Evolutionary conservation across 2,888 invertebrate genomes (phyloP), one percentile per base, ranked within the genome.

Genomic region (Odiellus spinosus): DNA sequence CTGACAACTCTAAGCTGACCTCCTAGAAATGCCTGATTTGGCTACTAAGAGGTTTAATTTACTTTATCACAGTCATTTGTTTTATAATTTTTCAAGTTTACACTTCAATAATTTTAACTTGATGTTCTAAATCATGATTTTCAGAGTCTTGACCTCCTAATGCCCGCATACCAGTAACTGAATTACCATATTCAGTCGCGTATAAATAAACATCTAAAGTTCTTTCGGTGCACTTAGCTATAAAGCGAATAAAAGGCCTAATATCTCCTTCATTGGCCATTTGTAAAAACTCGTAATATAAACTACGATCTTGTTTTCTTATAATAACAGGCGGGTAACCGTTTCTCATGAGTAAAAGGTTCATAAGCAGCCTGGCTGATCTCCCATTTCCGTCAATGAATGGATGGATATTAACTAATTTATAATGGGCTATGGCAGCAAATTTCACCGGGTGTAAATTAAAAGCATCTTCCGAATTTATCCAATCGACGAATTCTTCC

Each of bases 341-440:
- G 1, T 86, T 85, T 65, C 66, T 64, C 83, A 96, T 85, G 32
- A 96, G 73, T 53, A 96, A 77, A 57, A 91, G 76, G 68, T 96
- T 96, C 93, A 96, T 95, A 2, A 96, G 73, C 19, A 96, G 72
- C 21, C 96, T 75, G 12, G 91, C 88, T 0, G 95, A 95, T 60
- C 96, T 76, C 0, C 95, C 96, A 62, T 96, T 96, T 42, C 96
- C 95, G 66, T 96, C 95, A 2, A 82, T 76, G 68, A 96, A 96
- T 0, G 96, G 96, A 70, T 96, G 96, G 56, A 96, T 91, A 63
- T 85, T 84, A 0, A 96, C 96, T 40, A 96, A 67, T 68, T 91
- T 91, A 68, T 95, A 96, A 69, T 96, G 96, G 0, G 91, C 93
- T 45, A 95, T 69, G 0, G 96, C 95, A 44, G 95, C 93, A 63